Conservation (phyloP, 1,140 invertebrate species). For the Bactericera cockerelli region DNA sequence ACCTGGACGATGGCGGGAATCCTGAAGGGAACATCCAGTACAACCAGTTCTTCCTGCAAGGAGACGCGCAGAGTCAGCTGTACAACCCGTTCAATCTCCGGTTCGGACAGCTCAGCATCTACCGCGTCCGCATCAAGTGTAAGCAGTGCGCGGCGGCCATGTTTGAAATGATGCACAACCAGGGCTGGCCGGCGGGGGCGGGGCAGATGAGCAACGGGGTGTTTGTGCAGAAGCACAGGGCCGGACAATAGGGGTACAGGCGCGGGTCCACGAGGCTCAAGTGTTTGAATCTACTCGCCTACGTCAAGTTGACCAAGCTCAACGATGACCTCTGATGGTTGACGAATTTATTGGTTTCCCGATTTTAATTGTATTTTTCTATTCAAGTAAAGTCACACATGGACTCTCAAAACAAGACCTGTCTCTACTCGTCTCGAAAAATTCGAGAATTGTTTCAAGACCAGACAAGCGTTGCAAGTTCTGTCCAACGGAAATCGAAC, state of each 20-base stretch:
- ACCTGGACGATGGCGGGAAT: not conserved
- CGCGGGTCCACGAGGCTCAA: not conserved
- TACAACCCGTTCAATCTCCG: not conserved
- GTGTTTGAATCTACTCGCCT: not conserved
- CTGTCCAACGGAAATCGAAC: too few relatives aligned
- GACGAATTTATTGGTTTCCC: too few relatives aligned
- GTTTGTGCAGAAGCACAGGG: not conserved
- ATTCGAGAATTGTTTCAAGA: too few relatives aligned
- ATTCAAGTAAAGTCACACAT: too few relatives aligned
- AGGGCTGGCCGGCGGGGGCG: not conserved
- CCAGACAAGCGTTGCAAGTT: too few relatives aligned
- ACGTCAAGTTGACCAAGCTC: not conserved
- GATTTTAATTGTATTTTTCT: too few relatives aligned
- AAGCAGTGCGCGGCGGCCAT: not conserved
- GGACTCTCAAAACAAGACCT: too few relatives aligned
- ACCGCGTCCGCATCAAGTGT: not conserved
- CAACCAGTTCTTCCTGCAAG: not conserved
- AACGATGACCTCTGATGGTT: not conserved
- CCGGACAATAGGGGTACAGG: not conserved
- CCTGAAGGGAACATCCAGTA: not conserved
- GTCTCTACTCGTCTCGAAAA: too few relatives aligned
- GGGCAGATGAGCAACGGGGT: not conserved
- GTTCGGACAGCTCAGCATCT: not conserved
- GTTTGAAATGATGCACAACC: not conserved
- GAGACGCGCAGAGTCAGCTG: not conserved